Conservation (phyloP, 2,888 invertebrate species). For the Isoperla grammatica region DNA sequence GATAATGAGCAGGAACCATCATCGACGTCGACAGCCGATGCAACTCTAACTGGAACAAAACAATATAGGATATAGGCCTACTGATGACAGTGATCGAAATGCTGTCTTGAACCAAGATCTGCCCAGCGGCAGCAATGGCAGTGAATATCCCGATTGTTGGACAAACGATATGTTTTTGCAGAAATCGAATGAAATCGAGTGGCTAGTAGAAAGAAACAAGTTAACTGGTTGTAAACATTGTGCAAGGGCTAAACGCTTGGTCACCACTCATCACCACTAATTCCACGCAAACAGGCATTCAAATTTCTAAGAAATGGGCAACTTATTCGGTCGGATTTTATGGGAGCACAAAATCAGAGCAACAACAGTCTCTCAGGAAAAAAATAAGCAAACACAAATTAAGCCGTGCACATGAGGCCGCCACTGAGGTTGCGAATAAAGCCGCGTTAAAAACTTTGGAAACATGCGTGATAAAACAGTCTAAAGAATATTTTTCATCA, state of each 20-base stretch:
- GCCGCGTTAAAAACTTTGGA: not conserved
- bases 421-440: not conserved
- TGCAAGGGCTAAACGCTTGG: not conserved
- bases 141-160: not conserved
- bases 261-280: not conserved
- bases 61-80: too few species aligned
- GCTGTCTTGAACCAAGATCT: too few species aligned
- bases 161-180: not conserved
- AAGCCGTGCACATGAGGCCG: not conserved
- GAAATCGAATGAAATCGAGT: not conserved
- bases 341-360: not conserved
- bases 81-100: too few species aligned
- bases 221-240: not conserved
- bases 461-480: not conserved
- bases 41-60: too few species aligned
- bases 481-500: not conserved
- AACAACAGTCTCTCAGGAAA: constrained; percentile 1
- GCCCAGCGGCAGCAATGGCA: not conserved
- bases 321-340: not conserved
- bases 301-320: not conserved
- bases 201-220: not conserved
- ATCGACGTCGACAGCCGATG: too few species aligned
- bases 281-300: not conserved
- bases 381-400: not conserved
- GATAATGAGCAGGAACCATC: too few species aligned